Conservation (phyloP, 2,113 vertebrate genomes). For the Morone saxatilis region DNA sequence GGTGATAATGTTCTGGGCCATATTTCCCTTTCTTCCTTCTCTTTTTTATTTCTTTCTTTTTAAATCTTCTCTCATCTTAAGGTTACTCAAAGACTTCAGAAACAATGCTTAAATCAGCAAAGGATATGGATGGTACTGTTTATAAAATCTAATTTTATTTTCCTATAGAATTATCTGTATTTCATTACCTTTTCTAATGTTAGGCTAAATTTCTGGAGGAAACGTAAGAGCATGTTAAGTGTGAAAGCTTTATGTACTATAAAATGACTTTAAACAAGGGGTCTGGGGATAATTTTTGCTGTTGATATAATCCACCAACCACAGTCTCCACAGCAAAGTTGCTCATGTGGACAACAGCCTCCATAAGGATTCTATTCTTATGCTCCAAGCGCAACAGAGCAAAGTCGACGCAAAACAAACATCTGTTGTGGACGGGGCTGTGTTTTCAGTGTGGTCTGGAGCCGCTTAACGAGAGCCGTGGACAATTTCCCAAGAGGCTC, state of each 20-base stretch:
- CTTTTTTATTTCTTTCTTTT: constrained; percentile 41
- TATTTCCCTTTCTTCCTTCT: constrained; percentile 67
- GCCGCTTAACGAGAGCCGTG: constrained; percentile 75
- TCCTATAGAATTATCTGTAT: not conserved
- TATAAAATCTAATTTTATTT: not conserved
- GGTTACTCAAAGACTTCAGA: not conserved
- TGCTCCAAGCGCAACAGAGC: constrained; percentile 66
- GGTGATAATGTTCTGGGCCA: constrained; percentile 82
- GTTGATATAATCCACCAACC: constrained; percentile 62
- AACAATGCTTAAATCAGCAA: constrained; percentile 2
- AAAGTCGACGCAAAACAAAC: constrained; percentile 81
- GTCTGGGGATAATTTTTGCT: constrained; percentile 46
- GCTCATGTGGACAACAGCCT: constrained; percentile 71
- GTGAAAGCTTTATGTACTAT: constrained; percentile 16
- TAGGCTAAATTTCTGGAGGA: not conserved
- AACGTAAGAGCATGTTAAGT: not conserved
- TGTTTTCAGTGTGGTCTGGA: constrained; percentile 83
- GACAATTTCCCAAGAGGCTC: constrained; percentile 79
- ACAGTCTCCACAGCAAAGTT: constrained; percentile 72
- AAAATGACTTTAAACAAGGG: constrained; percentile 31
- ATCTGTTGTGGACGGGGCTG: constrained; percentile 83
- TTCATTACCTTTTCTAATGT: not conserved
- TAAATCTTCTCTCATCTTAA: constrained; percentile 9
- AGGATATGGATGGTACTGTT: not conserved
- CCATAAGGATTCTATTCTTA: constrained; percentile 80